Percentiles rank a stretch among this genome's conserved stretches.
These are phyloP conservation scores for Cebus imitator DNA, from an alignment of 2,113 vertebrate species.

Conservation along the genomic window DNA sequence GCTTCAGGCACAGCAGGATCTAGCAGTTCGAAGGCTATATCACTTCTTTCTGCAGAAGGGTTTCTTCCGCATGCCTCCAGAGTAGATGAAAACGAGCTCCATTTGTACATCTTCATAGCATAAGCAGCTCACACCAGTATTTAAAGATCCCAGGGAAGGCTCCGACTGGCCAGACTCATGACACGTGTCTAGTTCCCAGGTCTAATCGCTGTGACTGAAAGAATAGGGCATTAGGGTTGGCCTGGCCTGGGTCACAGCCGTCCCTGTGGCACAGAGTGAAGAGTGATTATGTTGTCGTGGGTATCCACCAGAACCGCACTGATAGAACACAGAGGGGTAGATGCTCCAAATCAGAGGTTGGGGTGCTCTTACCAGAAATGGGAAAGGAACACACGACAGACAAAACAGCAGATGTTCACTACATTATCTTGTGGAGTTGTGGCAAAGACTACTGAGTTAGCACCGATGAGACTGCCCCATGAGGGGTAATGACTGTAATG, in stretches of 20 bases:
- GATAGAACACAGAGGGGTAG: background rate
- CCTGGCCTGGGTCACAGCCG: background rate
- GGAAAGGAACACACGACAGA: background rate
- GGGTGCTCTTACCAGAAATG: background rate
- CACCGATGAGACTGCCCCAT: accelerated
- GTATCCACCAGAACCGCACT: background rate
- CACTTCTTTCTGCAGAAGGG: background rate
- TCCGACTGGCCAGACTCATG: background rate
- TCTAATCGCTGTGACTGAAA: background rate
- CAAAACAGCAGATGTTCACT: background rate
- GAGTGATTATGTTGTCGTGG: background rate
- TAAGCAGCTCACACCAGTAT: too few species aligned
- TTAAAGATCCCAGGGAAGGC: background rate
- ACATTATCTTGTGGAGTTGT: accelerated
- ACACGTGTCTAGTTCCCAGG: background rate
- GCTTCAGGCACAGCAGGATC: background rate
- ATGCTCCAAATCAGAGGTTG: background rate
- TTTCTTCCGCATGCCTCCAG: background rate
- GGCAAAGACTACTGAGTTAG: background rate
- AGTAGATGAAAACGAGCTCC: too few species aligned
- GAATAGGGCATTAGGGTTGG: background rate
- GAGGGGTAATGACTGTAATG: accelerated
- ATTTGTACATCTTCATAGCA: accelerated
- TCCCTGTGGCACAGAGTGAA: background rate
- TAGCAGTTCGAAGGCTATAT: background rate